Evolutionary conservation across 2,113 vertebrate species (phyloP).

Genomic region (Leptosomus discolor): DNA sequence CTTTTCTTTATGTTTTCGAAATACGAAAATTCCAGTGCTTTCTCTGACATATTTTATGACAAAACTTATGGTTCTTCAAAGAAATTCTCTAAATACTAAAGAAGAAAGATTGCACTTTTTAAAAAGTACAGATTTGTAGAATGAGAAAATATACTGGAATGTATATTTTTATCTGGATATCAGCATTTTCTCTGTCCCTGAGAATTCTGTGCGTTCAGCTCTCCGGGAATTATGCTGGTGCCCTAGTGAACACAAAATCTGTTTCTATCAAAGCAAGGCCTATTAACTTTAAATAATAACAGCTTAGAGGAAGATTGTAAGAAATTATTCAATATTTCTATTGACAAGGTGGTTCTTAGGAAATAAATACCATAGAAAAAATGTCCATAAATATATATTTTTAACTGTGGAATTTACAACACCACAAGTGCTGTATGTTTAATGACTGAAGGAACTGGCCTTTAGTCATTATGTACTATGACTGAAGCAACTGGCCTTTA

Average conservation of each 20-base stretch:
- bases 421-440: background rate
- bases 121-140: background rate
- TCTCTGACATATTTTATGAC: background rate
- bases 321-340: background rate
- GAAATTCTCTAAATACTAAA: background rate
- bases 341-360: background rate
- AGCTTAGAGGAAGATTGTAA: background rate
- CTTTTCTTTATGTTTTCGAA: background rate
- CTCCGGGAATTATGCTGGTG: background rate
- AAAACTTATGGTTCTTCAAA: background rate
- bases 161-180: background rate
- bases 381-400: background rate
- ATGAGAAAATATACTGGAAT: background rate
- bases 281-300: background rate
- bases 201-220: background rate
- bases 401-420: background rate
- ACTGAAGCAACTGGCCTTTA: slow-evolving; percentile 21
- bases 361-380: background rate
- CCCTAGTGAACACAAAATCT: background rate
- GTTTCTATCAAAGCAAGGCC: background rate
- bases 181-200: background rate
- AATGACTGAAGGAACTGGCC: background rate
- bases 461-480: slow-evolving; percentile 36
- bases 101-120: background rate
- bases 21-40: background rate